These are phyloP conservation scores for Tetragonula carbonaria DNA, from an alignment of 2,888 invertebrate genomes.

Conservation along the genomic window DNA sequence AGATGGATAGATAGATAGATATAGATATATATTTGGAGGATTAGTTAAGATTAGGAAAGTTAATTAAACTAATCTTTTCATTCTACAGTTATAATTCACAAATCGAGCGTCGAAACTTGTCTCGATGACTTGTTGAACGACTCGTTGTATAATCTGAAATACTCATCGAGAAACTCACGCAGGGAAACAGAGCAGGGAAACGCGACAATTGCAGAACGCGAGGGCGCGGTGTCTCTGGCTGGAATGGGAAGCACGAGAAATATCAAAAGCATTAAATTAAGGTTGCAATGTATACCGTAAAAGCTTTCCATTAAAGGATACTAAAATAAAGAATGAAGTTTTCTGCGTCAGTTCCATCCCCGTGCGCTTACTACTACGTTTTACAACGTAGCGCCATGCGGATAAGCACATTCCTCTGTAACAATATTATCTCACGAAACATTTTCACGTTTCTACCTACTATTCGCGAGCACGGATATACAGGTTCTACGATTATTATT, in stretches of 20 bases:
- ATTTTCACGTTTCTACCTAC: not conserved
- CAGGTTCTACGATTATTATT: not conserved
- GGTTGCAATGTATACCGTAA: slow-evolving; percentile 27
- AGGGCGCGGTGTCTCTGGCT: not conserved
- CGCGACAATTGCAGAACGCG: not conserved
- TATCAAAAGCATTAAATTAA: slow-evolving; percentile 32
- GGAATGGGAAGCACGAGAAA: not conserved
- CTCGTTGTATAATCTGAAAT: not conserved
- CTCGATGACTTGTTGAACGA: not conserved
- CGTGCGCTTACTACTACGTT: not conserved
- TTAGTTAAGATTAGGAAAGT: no score
- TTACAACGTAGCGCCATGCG: not conserved
- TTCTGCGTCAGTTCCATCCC: slow-evolving; percentile 1
- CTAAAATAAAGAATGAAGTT: slow-evolving; percentile 28
- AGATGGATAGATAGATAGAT: no score
- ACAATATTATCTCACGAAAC: slow-evolving; percentile 7
- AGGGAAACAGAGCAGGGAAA: not conserved
- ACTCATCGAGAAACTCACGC: no score
- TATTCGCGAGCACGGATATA: not conserved
- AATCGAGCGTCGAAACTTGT: no score
- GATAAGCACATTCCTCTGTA: not conserved
- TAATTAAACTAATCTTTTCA: no score
- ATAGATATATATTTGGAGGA: no score
- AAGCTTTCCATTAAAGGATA: slow-evolving; percentile 41
- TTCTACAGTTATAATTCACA: no score